Percentiles rank a stretch among this genome's conserved stretches.
These are phyloP conservation scores for Brachyhypopomus gauderio DNA, from an alignment of 2,113 vertebrate species.

Conservation along the genomic window DNA sequence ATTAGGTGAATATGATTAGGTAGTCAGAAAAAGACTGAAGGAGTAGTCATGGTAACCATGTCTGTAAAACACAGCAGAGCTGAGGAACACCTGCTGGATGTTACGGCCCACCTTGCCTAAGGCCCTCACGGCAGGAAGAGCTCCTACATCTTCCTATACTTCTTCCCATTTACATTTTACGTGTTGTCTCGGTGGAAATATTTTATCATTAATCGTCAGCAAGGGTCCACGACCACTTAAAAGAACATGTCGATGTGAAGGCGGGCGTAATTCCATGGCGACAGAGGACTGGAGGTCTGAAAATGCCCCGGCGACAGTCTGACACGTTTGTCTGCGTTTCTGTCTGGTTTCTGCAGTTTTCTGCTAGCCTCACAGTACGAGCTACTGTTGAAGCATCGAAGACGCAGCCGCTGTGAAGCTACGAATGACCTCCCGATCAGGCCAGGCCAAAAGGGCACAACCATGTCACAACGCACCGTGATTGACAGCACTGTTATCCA, in stretches of 20 bases:
- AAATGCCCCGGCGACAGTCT: too few species aligned
- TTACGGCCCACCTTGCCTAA: too few species aligned
- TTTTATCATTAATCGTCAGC: too few species aligned
- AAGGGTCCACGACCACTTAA: too few species aligned
- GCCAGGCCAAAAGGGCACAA: not conserved
- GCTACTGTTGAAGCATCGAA: not conserved
- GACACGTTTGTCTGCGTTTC: too few species aligned
- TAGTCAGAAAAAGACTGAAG: not conserved
- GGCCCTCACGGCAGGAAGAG: too few species aligned
- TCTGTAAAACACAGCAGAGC: not conserved
- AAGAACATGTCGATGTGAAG: too few species aligned
- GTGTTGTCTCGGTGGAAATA: too few species aligned
- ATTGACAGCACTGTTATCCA: conserved; percentile 4
- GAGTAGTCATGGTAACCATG: not conserved
- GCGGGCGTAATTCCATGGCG: too few species aligned
- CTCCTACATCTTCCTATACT: too few species aligned
- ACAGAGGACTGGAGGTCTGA: too few species aligned
- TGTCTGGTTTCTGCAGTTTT: not conserved
- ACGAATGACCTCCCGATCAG: not conserved
- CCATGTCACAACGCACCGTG: conserved; percentile 12
- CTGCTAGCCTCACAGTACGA: not conserved
- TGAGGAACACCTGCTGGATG: not conserved
- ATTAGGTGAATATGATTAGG: not conserved
- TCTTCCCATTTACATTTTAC: too few species aligned
- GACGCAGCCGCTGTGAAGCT: not conserved